Percentiles rank a stretch among this genome's conserved stretches.
These are phyloP conservation scores for Oreotragus oreotragus DNA, from an alignment of 2,113 vertebrate species.

Conservation along the genomic window DNA sequence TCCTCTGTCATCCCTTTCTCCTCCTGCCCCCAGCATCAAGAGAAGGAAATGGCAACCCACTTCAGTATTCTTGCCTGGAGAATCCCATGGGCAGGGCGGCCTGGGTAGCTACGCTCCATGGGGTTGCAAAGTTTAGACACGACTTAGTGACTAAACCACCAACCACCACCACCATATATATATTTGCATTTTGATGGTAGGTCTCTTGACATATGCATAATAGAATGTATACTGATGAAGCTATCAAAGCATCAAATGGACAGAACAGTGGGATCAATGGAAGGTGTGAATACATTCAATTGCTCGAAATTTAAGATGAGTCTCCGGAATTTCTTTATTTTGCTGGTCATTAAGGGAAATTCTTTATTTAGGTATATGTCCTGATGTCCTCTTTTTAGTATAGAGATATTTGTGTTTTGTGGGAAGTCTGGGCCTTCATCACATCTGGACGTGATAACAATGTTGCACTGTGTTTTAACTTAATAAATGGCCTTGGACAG, in stretches of 20 bases:
- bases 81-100: background rate
- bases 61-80: background rate
- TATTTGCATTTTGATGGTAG: background rate
- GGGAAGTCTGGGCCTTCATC: background rate
- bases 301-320: background rate
- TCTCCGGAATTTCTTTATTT: constrained; percentile 17
- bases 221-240: background rate
- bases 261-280: background rate
- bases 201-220: background rate
- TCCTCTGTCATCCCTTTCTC: no score
- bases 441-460: background rate
- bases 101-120: background rate
- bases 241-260: background rate
- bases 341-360: background rate
- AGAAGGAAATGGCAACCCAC: background rate
- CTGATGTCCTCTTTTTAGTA: background rate
- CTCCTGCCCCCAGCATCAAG: no score
- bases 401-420: background rate
- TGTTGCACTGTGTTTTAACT: constrained; percentile 7
- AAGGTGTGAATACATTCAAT: background rate
- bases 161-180: background rate
- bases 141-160: background rate
- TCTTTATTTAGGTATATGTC: background rate
- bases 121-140: background rate
- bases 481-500: background rate